Percentiles rank a stretch among this genome's conserved stretches.
Conservation (phyloP, 2,797 vertebrate genomes). For the Lithobates sylvaticus region DNA sequence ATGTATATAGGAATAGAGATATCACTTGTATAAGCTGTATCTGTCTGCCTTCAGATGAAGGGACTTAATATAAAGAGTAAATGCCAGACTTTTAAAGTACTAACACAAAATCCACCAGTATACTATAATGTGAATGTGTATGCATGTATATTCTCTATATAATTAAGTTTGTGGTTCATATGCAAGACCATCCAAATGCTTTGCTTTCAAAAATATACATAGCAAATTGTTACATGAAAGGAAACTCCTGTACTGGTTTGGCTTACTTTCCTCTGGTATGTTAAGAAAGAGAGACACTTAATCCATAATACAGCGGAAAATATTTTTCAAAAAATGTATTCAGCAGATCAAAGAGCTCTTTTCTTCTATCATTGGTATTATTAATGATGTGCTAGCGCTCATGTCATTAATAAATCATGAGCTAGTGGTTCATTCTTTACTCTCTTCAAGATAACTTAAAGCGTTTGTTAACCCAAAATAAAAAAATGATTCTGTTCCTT, state of each 20-base stretch:
- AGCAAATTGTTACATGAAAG: slow-evolving; percentile 18
- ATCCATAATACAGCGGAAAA: slow-evolving; percentile 31
- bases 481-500: no score
- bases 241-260: slow-evolving; percentile 32
- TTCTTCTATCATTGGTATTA: background rate
- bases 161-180: slow-evolving; percentile 8
- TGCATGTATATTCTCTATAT: no score
- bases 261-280: slow-evolving; percentile 4
- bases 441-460: background rate
- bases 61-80: no score
- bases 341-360: slow-evolving; percentile 16
- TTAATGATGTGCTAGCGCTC: background rate
- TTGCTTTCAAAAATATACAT: slow-evolving; percentile 29
- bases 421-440: background rate
- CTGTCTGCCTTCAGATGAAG: no score
- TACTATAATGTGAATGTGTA: no score
- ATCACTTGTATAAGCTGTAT: no score
- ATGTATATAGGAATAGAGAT: no score
- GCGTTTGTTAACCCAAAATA: no score
- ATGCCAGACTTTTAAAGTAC: no score
- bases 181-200: slow-evolving; percentile 20
- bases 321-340: background rate
- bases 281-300: slow-evolving; percentile 26
- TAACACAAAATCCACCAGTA: no score
- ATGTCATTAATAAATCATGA: background rate